These are phyloP conservation scores for Clarias platycephalus DNA, from an alignment of 2,797 vertebrate species.

Conservation along the genomic window DNA sequence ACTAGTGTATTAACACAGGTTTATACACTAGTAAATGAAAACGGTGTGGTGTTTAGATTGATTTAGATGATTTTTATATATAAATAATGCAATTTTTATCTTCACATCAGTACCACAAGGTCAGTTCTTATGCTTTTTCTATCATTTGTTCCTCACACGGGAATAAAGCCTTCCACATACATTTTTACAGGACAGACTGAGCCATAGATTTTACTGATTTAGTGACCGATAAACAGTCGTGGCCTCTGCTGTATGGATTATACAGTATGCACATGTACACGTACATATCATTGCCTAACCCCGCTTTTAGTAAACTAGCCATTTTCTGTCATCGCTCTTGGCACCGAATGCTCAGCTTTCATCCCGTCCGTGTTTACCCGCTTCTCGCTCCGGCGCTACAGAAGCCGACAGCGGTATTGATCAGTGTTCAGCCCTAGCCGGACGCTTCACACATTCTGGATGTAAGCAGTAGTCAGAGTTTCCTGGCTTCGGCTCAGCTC, in stretches of 20 bases:
- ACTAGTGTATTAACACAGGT: neutral
- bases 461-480: conserved; percentile 53
- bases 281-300: neutral
- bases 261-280: conserved; percentile 48
- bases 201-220: conserved; percentile 78
- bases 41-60: no score
- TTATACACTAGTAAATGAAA: no score
- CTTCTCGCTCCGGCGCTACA: conserved; percentile 23
- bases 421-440: conserved; percentile 36
- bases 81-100: neutral
- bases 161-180: neutral
- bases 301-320: neutral
- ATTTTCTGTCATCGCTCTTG: neutral
- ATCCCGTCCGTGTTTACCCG: neutral
- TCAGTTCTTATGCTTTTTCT: neutral
- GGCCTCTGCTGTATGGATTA: conserved; percentile 64
- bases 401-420: conserved; percentile 24
- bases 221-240: conserved; percentile 69
- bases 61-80: no score
- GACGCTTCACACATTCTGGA: conserved; percentile 49
- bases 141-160: neutral
- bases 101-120: neutral
- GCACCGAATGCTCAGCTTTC: neutral
- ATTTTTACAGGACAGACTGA: conserved; percentile 70
- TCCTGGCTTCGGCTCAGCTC: conserved; percentile 46